Percentiles rank a stretch among this genome's conserved stretches.
Conservation (phyloP, 2,797 vertebrate genomes). For the Furcifer pardalis region DNA sequence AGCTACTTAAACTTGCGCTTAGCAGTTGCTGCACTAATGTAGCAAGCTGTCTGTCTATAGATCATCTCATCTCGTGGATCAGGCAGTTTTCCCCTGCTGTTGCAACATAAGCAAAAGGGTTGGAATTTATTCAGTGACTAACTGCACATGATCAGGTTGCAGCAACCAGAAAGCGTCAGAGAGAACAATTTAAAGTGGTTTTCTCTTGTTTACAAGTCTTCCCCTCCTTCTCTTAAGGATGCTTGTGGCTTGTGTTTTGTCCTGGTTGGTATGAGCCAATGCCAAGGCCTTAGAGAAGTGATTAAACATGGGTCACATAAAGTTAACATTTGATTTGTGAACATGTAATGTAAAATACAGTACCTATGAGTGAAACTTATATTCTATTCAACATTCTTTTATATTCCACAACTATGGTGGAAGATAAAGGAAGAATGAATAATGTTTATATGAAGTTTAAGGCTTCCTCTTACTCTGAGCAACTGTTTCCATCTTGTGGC, state of each 20-base stretch:
- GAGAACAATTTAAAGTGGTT: background rate
- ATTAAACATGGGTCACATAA: slow-evolving; percentile 24
- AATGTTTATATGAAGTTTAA: background rate
- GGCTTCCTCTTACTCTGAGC: slow-evolving; percentile 21
- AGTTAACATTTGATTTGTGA: slow-evolving; percentile 34
- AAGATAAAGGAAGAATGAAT: background rate
- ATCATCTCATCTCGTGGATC: background rate
- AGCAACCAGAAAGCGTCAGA: background rate
- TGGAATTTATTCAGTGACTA: background rate
- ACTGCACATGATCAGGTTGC: background rate
- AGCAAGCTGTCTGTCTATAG: background rate
- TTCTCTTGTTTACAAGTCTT: background rate
- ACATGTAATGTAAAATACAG: background rate
- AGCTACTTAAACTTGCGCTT: background rate
- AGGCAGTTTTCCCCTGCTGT: background rate
- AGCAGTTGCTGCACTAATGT: background rate
- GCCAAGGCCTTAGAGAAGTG: background rate
- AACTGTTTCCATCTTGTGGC: slow-evolving; percentile 68
- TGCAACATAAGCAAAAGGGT: background rate
- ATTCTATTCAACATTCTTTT: slow-evolving; percentile 10
- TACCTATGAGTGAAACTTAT: background rate
- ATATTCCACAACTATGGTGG: slow-evolving; percentile 1
- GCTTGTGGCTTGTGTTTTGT: background rate
- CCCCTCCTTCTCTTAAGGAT: background rate
- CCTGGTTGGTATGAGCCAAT: background rate